A percentile compares a stretch with the other conserved stretches of the same genome.
Evolutionary conservation across 2,797 vertebrate genomes (phyloP).

Genomic region (Megaceryle alcyon): DNA sequence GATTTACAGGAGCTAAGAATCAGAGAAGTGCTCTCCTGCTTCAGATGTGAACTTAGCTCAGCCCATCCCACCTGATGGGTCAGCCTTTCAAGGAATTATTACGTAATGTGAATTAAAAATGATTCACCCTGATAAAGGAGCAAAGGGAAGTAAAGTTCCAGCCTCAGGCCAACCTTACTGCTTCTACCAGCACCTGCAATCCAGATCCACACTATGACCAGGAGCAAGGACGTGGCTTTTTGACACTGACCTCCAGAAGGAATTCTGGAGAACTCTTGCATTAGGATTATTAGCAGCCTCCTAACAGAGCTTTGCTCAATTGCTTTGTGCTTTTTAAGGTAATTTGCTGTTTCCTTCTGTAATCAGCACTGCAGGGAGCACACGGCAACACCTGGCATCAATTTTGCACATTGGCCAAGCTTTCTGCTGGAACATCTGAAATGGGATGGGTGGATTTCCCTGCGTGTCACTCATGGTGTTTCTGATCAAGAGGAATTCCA

Average conservation of each 20-base stretch:
- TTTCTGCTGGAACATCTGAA: background rate
- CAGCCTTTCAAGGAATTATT: background rate
- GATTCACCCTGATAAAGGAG: background rate
- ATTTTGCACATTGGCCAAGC: background rate
- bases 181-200: background rate
- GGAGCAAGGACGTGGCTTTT: background rate
- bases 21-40: background rate
- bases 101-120: background rate
- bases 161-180: background rate
- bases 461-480: background rate
- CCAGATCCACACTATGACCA: rapidly evolving
- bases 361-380: background rate
- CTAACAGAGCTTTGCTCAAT: background rate
- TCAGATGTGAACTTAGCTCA: background rate
- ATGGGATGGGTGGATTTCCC: background rate
- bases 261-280: background rate
- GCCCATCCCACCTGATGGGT: rapidly evolving
- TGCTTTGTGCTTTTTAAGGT: background rate
- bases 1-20: background rate
- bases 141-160: background rate
- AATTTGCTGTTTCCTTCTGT: background rate
- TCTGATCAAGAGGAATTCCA: background rate
- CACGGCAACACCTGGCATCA: background rate
- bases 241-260: background rate
- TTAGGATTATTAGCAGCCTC: background rate